Evolutionary conservation across 2,888 invertebrate species (phyloP).

Genomic region (Drosophila mayaguana): DNA sequence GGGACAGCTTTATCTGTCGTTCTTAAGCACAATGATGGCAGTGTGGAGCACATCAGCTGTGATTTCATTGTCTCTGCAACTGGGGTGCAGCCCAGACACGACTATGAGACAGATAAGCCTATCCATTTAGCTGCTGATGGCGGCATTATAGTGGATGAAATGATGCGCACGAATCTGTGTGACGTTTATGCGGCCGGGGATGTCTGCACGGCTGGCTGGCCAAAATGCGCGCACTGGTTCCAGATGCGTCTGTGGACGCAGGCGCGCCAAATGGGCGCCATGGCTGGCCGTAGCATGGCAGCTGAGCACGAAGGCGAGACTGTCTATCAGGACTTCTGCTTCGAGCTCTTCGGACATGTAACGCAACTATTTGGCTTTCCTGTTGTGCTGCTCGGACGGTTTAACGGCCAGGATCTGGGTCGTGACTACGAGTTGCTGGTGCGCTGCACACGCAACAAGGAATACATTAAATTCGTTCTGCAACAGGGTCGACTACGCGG

Average conservation of each 20-base stretch:
- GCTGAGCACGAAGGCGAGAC: conserved; percentile 86
- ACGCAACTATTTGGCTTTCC: conserved; percentile 97
- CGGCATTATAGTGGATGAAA: conserved; percentile 94
- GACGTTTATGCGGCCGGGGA: conserved; percentile 98
- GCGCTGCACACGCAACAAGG: conserved; percentile 91
- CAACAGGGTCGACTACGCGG: conserved; percentile 94
- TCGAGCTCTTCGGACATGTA: conserved; percentile 98
- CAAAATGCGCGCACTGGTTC: conserved; percentile 92
- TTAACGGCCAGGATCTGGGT: conserved; percentile 95
- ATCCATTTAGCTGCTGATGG: conserved; percentile 89
- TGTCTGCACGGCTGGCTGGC: conserved; percentile 94
- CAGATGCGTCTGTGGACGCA: conserved; percentile 99
- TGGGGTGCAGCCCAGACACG: conserved; percentile 92
- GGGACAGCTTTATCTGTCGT: conserved; percentile 89
- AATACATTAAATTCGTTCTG: conserved; percentile 95
- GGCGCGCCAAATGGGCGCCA: conserved; percentile 98
- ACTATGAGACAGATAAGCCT: conserved; percentile 86
- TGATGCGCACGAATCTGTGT: conserved; percentile 91
- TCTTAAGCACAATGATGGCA: conserved; percentile 85
- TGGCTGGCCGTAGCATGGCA: conserved; percentile 96
- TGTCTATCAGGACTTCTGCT: conserved; percentile 95
- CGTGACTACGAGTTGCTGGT: conserved; percentile 93
- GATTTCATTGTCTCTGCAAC: conserved; percentile 98
- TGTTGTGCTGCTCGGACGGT: conserved; percentile 95
- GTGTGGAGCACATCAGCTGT: conserved; percentile 89